Conservation (phyloP, 2,797 vertebrate species). For the Capromys pilorides region DNA sequence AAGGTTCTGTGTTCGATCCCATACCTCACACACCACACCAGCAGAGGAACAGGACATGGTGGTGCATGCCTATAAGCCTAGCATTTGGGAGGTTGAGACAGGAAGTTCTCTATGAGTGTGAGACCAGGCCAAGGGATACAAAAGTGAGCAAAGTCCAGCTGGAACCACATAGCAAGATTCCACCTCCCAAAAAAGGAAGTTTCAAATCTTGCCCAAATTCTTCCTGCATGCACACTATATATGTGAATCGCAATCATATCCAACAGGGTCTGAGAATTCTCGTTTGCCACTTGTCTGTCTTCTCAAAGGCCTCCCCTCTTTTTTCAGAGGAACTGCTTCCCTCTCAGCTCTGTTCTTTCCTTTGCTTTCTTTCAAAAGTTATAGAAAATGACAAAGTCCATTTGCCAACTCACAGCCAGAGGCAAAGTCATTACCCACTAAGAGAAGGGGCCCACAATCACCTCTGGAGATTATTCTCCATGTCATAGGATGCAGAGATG, state of each 20-base stretch:
- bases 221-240: not conserved
- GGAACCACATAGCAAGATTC: too few species aligned
- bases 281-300: not conserved
- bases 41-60: too few species aligned
- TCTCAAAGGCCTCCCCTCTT: not conserved
- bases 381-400: not conserved
- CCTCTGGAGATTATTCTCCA: not conserved
- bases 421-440: not conserved
- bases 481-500: not conserved
- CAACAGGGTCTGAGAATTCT: not conserved
- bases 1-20: too few species aligned
- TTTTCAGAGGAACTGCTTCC: not conserved
- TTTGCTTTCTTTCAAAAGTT: not conserved
- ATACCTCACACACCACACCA: too few species aligned
- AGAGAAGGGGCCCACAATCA: not conserved
- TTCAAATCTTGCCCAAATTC: not conserved
- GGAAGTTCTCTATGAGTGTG: too few species aligned
- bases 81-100: too few species aligned
- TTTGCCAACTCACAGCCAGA: not conserved
- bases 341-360: not conserved
- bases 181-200: not conserved
- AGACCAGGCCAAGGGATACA: too few species aligned
- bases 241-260: not conserved
- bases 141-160: too few species aligned
- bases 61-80: too few species aligned